A percentile compares a stretch with the other conserved stretches of the same genome.
Evolutionary conservation across 2,113 vertebrate species (phyloP).

Genomic region (Semicossyphus pulcher): DNA sequence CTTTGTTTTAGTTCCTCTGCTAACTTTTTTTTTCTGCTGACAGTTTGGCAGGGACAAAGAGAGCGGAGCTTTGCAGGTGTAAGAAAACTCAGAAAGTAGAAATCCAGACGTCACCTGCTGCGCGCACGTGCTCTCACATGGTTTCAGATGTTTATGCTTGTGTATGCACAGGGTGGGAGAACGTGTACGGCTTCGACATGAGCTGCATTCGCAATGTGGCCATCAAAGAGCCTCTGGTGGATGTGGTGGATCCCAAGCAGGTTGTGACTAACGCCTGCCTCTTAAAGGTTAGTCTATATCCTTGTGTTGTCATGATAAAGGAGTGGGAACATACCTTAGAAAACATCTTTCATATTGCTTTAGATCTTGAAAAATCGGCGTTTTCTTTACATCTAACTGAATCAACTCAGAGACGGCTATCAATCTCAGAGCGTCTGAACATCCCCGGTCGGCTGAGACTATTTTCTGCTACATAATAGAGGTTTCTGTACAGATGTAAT

Average conservation of each 20-base stretch:
- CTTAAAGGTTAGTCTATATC: slow-evolving; percentile 87
- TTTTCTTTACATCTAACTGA: not conserved
- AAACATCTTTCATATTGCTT: not conserved
- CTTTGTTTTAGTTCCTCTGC: slow-evolving; percentile 35
- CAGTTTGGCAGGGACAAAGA: slow-evolving; percentile 35
- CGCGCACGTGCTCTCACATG: not conserved
- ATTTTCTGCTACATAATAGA: slow-evolving; percentile 48
- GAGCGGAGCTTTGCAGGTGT: slow-evolving; percentile 9
- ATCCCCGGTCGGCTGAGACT: not conserved
- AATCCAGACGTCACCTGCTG: not conserved
- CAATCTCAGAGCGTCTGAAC: not conserved
- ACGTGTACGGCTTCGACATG: slow-evolving; percentile 99
- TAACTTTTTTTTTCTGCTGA: slow-evolving; percentile 19
- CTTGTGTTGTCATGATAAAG: not conserved
- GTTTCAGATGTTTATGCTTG: slow-evolving; percentile 13
- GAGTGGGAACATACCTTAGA: not conserved
- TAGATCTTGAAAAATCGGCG: not conserved
- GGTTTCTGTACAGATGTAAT: slow-evolving; percentile 39
- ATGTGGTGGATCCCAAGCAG: slow-evolving; percentile 98
- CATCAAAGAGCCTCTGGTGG: slow-evolving; percentile 97
- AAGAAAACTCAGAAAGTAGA: not conserved
- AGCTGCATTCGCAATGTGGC: slow-evolving; percentile 97
- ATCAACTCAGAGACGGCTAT: not conserved
- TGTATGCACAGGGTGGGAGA: slow-evolving; percentile 93
- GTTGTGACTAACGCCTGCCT: slow-evolving; percentile 97